Evolutionary conservation across 2,113 vertebrate species (phyloP), one percentile per base, ranked within the genome.

Genomic region (Pungitius pungitius): DNA sequence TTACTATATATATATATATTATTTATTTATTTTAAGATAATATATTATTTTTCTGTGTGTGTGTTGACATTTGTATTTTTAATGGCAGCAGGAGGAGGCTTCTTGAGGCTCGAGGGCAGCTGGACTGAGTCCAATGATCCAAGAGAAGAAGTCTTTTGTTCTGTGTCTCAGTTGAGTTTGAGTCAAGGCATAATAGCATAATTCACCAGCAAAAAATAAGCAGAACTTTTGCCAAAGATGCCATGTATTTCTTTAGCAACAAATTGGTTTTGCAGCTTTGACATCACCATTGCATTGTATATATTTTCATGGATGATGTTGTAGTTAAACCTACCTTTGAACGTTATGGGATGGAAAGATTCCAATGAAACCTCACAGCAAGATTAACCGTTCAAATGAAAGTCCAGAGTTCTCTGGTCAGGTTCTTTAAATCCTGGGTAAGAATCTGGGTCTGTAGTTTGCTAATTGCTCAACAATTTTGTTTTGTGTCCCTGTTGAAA

Each of bases 51-150:
- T 14, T 45, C 40, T 39, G 49, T 56, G 37, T 59, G 27, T 61
- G 13, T 59, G 75, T 5, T 56, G 68, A 61, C 54, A 74, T 63
- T 17, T 78, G 51, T 57, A 33, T 60, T 33, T 58, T 63, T 47
- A 12, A 45, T 15, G 39, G 13, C 51, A 42, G 60, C 61, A 59
- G 52, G 14, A 68, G 43, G 27, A 37, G 65, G 47, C 69, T 40
- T 67, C 39, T 76, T 52, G 40, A 73, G 69, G 66, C 81, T 30
- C 30, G 58, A 71, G 75, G 74, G 71, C 74, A 83, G 69, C 60
- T 60, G 60, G 60, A 22, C 17, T n/a, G 22, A 54, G 33, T 79
- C 47, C 42, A 43, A 66, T 35, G 49, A 69, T 65, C 78, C 56
- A 65, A 55, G 60, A 79, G 64, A 66, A 15, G 54, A 81, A 5